Base-by-base conservation (phyloP, 2,797 vertebrate species). In the Lophius americanus region DNA sequence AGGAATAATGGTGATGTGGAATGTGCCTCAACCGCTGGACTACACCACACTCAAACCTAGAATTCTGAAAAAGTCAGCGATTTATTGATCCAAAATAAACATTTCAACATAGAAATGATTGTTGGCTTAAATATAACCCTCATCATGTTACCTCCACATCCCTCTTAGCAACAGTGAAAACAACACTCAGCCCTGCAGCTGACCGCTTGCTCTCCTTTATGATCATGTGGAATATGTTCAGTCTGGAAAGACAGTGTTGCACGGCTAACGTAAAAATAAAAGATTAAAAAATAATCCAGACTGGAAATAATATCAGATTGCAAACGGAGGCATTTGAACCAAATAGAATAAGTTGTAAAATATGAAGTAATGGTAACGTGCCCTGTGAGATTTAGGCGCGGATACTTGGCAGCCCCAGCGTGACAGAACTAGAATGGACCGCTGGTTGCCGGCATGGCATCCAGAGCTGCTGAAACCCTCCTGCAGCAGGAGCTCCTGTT, bases 361-460 rank as follows among this genome's bases (percentile, higher is more conserved):
- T 50, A 56, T 82, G 80, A 86, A 85, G 73, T 88, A 89, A 89
- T 76, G 85, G 88, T 88, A 79, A 83, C 88, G 64, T 78, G 79
- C 73, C 89, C 85, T 55, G 64, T 71, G 89, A 85, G 89, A 81
- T 61, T 86, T 76, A 9, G 64, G 7, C 55, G 74, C 23, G 72
- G 76, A 76, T 51, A 55, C 74, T 76, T 73, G 81, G 82, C 70
- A 78, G 56, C 61, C 74, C 70, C 55, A 32, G 66, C 41, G 70
- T 84, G 86, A 85, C 82, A 84, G 84, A 87, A 85, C 78, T 79
- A 52, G 88, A 90, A 87, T 80, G 89, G 91, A 92, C 87, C 78
- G 83, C 91, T 88, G 93, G 94, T 94, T 93, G 92, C 94, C 92
- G 93, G 89, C 91, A 88, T 88, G 82, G 87, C 87, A 90, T 82